Evolutionary conservation across 2,113 vertebrate species (phyloP), one percentile per base, ranked within the genome.

Genomic region (Blennius ocellaris): DNA sequence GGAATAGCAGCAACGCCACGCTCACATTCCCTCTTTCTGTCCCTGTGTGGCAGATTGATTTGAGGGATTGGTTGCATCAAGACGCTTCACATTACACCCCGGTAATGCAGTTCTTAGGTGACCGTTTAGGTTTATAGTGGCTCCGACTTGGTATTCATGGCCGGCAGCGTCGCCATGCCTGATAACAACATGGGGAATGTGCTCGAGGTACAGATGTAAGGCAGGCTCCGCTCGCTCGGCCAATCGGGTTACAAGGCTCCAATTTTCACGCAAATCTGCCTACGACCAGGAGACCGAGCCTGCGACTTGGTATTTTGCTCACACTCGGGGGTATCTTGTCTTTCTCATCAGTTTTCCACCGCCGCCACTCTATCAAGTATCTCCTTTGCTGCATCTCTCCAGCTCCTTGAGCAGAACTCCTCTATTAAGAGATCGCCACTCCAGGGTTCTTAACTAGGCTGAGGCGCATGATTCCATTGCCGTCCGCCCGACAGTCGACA

Each of bases 401-500:
- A 66, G 68, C 78, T 79, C 83, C 83, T 86, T 79, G 54, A 86
- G 67, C 73, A 87, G 67, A 65, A 78, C 75, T 85, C 80, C 65
- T 82, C 78, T 66, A 89, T 87, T 87, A 86, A 78, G 87, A 85
- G 60, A 82, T 73, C 41, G 36, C 69, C 85, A 74, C 77, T 85
- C 56, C 56, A 68, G 71, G 81, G 71, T 82, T 82, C 80, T 91
- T 82, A 84, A 87, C 83, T 76, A 71, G 73, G 62, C 65, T 78
- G 55, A 84, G 87, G 77, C 75, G 76, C 80, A 78, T 59, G 64
- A 85, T 91, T 84, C 80, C 81, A 86, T 47, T 72, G 79, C 53
- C 65, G 67, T 50, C 67, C 36, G 9, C 15, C 47, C 82, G 51
- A 81, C 65, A 65, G 83, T 69, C 73, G 75, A 80, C 80, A 66